Conservation (phyloP, 2,797 vertebrate genomes). For the Rhynchotus rufescens region DNA sequence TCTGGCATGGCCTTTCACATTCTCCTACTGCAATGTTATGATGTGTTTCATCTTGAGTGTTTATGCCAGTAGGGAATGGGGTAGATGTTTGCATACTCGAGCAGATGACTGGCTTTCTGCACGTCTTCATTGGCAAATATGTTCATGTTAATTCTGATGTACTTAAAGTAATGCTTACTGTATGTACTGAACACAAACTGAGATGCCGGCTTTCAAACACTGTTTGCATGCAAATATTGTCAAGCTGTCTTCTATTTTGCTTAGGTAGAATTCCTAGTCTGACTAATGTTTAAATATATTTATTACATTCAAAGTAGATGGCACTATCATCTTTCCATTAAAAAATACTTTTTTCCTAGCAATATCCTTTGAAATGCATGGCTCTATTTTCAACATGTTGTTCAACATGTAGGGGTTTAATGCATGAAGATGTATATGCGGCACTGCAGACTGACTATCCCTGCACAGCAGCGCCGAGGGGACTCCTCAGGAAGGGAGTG, state of each 20-base stretch:
- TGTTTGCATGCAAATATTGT: not conserved
- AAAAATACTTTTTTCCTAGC: not conserved
- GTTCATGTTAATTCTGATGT: not conserved
- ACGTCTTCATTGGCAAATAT: not conserved
- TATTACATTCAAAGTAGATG: not conserved
- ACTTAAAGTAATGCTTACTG: not conserved
- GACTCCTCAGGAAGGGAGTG: rapidly evolving
- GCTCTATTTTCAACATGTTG: not conserved
- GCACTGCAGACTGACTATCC: not conserved
- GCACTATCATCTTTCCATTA: not conserved
- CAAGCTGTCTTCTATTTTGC: rapidly evolving
- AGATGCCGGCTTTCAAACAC: not conserved
- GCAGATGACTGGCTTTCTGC: not conserved
- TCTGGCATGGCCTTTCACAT: not conserved
- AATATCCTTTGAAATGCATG: not conserved
- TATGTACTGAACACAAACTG: rapidly evolving
- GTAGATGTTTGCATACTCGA: rapidly evolving
- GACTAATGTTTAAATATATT: not conserved
- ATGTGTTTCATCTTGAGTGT: not conserved
- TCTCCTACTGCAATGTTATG: not conserved
- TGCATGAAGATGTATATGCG: not conserved
- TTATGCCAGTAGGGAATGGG: not conserved
- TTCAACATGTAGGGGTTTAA: not conserved
- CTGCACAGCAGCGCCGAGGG: rapidly evolving
- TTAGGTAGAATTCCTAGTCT: not conserved